These are phyloP conservation scores for Saccopteryx bilineata DNA, from an alignment of 2,113 vertebrate species.

Conservation along the genomic window DNA sequence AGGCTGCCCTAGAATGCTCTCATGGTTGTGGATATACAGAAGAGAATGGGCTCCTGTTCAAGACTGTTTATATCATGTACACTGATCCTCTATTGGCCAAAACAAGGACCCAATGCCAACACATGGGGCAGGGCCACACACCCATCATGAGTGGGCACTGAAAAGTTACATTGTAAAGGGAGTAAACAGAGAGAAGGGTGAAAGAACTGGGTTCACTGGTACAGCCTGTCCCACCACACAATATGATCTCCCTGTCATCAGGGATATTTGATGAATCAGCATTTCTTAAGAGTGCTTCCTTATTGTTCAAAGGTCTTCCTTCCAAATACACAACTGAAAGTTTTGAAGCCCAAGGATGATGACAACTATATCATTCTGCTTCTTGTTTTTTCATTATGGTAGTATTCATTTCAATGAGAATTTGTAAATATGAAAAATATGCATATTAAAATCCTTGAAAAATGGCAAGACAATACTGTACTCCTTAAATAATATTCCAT, in stretches of 20 bases:
- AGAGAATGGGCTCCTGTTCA: neutral
- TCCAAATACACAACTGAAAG: neutral
- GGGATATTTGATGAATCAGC: neutral
- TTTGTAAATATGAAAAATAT: neutral
- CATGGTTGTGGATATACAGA: neutral
- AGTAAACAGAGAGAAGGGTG: neutral
- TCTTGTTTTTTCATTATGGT: neutral
- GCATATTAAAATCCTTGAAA: neutral
- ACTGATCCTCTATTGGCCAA: neutral
- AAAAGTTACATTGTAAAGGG: neutral
- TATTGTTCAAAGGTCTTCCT: neutral
- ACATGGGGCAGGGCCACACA: neutral
- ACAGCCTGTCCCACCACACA: neutral
- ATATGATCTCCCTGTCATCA: neutral
- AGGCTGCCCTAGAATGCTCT: neutral
- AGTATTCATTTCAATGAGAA: neutral
- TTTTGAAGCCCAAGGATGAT: neutral
- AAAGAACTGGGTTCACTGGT: neutral
- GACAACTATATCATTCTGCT: neutral
- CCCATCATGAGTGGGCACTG: neutral
- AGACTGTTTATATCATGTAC: neutral
- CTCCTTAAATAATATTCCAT: neutral
- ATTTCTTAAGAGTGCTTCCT: neutral
- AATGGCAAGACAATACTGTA: neutral
- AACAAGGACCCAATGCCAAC: neutral